phyloP scores from a whole-genome alignment of 37 sponge, comb jelly and placozoan species.

The Beroe forskalii region DNA sequence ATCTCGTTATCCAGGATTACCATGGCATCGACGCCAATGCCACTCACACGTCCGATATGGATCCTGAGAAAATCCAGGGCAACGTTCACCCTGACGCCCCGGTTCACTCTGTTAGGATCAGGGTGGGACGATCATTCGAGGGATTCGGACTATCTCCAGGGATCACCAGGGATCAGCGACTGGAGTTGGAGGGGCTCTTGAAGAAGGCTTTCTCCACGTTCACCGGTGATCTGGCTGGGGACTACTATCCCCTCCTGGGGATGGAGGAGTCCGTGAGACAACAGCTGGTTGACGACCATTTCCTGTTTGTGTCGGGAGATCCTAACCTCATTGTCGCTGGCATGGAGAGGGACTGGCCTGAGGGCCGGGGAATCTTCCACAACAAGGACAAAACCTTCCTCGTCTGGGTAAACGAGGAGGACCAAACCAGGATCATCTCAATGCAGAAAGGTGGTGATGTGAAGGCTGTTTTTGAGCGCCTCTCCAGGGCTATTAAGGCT shows the following conservation, averaged over 20 bases:
- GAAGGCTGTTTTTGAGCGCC: slow-evolving; percentile 68
- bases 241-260: slow-evolving; percentile 69
- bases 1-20: slow-evolving; percentile 73
- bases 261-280: slow-evolving; percentile 69
- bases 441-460: slow-evolving; percentile 73
- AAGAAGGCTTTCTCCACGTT: slow-evolving; percentile 39
- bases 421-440: slow-evolving; percentile 71
- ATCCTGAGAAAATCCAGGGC: slow-evolving; percentile 68
- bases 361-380: slow-evolving; percentile 73
- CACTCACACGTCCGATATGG: slow-evolving; percentile 76
- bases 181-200: slow-evolving; percentile 66
- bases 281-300: slow-evolving; percentile 76
- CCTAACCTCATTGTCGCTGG: slow-evolving; percentile 69
- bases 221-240: slow-evolving; percentile 65
- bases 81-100: slow-evolving; percentile 68
- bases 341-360: slow-evolving; percentile 73
- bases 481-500: slow-evolving; percentile 66
- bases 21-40: slow-evolving; percentile 72
- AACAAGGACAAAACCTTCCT: slow-evolving; percentile 72
- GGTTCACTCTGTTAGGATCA: slow-evolving; percentile 73
- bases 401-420: slow-evolving; percentile 74
- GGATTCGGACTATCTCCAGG: slow-evolving; percentile 73
- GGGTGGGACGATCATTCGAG: slow-evolving; percentile 71
- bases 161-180: slow-evolving; percentile 62
- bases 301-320: slow-evolving; percentile 71